Evolutionary conservation across 2,113 vertebrate species (phyloP), one percentile per base, ranked within the genome.

Genomic region (Callithrix jacchus): DNA sequence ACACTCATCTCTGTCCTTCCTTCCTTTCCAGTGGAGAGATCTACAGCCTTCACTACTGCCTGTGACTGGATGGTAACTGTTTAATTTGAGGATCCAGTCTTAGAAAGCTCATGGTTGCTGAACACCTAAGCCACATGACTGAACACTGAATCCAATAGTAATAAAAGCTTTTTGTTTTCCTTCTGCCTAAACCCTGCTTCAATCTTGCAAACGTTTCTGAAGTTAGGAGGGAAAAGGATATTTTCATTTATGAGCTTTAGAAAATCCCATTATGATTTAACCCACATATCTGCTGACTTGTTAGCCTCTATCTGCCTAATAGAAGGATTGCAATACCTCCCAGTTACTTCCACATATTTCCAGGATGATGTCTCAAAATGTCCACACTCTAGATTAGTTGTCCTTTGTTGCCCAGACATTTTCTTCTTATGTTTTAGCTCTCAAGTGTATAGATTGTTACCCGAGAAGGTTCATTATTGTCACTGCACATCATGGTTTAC

Each of bases 171-270:
- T 56, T 76, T 61, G 7, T 54, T 95, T 92, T 61, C 18, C n/a
- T 81, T 54, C 14, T 82, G 21, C 10, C 9, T 52, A 58, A 1
- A 7, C 25, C 64, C 64, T 90, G 20, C 18, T 54, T 95, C 16
- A n/a, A 21, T 83, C 3, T 80, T 16, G 45, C 47, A 56, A 35
- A 77, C 18, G 30, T 79, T 94, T 90, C 58, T 90, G 32, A 61
- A 54, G 32, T 88, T 90, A n/a, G 10, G 30, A 81, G 12, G 56
- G 58, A 37, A 68, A 92, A 91, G 17, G 47, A 8, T 35, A 7
- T 66, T 85, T 93, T 88, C 5, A 74, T 56, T 58, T 86, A 40
- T 76, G 91, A 45, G 18, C 49, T 95, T 96, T 94, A 77, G 10
- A 89, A 77, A 74, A 77, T 35, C 27, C 17, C 13, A 16, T 2